These are phyloP conservation scores for Drosophila siamana DNA, from an alignment of 2,888 invertebrate species.

Conservation along the genomic window DNA sequence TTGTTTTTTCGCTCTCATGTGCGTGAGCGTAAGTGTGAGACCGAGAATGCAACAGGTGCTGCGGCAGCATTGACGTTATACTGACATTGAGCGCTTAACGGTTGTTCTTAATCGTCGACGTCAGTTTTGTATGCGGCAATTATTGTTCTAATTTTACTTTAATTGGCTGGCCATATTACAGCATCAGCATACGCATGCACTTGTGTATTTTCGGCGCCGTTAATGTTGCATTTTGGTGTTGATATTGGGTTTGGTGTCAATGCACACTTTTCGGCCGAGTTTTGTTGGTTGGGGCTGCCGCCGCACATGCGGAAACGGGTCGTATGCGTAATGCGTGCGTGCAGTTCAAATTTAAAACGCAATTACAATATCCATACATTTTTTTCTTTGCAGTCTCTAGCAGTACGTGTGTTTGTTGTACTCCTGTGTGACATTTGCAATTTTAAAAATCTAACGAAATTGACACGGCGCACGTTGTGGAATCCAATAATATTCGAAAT, in stretches of 20 bases:
- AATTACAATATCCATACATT: constrained; percentile 47
- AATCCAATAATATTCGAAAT: constrained; percentile 7
- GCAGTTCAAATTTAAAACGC: constrained; percentile 51
- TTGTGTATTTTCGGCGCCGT: constrained; percentile 32
- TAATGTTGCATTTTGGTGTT: constrained; percentile 1
- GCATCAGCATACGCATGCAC: constrained; percentile 32
- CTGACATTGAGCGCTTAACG: constrained; percentile 68
- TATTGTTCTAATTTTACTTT: constrained; percentile 62
- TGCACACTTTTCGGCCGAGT: constrained; percentile 75
- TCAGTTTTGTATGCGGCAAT: constrained; percentile 44
- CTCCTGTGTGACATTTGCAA: constrained; percentile 19
- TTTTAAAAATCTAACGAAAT: constrained; percentile 60
- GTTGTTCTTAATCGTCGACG: constrained; percentile 61
- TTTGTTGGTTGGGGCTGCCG: constrained; percentile 47
- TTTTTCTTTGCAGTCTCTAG: constrained; percentile 4
- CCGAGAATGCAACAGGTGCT: constrained; percentile 20
- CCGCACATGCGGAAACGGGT: constrained; percentile 64
- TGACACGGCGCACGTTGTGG: constrained; percentile 39
- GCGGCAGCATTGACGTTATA: constrained; percentile 61
- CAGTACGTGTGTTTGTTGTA: constrained; percentile 36
- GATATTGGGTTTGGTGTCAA: constrained; percentile 65
- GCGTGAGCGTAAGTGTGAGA: constrained; percentile 12
- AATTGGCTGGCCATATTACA: constrained; percentile 32
- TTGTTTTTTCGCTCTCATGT: constrained; percentile 17
- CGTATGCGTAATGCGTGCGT: constrained; percentile 64